Evolutionary conservation across 2,113 vertebrate species (phyloP).

Genomic region (Pterophyllum scalare): DNA sequence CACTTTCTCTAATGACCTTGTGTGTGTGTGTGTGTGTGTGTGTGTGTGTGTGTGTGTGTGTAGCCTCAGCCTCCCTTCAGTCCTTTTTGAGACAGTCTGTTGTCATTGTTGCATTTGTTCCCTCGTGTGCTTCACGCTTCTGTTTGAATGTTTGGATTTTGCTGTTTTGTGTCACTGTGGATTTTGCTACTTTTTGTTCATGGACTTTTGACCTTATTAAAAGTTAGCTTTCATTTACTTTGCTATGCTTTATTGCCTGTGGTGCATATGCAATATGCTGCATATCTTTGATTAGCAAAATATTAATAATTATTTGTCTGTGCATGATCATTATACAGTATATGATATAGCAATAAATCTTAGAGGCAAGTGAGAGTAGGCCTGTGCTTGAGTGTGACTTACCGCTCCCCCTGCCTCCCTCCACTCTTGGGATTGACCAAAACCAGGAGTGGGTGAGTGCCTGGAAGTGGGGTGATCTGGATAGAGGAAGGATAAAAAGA

Average conservation of each 20-base stretch:
- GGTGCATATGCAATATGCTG: too few species aligned
- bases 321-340: background rate
- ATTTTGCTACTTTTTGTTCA: too few species aligned
- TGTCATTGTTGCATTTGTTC: background rate
- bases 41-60: too few species aligned
- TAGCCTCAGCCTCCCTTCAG: background rate
- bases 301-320: background rate
- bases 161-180: too few species aligned
- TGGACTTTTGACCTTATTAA: too few species aligned
- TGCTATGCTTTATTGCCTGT: too few species aligned
- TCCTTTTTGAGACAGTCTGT: background rate
- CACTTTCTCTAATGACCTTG: too few species aligned
- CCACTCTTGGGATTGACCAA: conserved; percentile 96
- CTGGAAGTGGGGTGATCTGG: conserved; percentile 89
- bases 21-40: too few species aligned
- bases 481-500: conserved; percentile 5
- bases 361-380: background rate
- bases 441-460: conserved; percentile 91
- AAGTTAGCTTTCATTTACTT: background rate
- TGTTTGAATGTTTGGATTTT: background rate
- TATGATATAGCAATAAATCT: background rate
- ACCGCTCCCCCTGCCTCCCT: conserved; percentile 94
- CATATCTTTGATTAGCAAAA: background rate
- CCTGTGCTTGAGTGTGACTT: background rate
- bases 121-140: background rate